These are phyloP conservation scores for Arremon aurantiirostris DNA, from an alignment of 2,797 vertebrate genomes.

Conservation along the genomic window DNA sequence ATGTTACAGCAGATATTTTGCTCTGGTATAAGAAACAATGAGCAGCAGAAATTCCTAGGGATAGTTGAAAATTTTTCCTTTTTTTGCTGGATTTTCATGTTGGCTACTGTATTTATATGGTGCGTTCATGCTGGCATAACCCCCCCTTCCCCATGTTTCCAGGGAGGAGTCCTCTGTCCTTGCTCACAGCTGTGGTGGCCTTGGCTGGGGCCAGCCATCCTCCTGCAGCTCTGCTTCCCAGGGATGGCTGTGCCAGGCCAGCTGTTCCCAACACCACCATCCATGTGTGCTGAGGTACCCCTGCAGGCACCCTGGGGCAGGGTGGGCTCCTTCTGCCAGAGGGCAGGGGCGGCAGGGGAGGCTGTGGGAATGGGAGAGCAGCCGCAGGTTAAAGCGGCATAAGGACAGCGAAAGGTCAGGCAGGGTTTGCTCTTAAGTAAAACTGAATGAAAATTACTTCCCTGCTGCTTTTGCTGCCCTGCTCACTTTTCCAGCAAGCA, in stretches of 20 bases:
- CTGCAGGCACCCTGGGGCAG: fast-evolving
- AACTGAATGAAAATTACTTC: neutral
- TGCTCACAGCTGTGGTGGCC: neutral
- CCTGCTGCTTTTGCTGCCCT: neutral
- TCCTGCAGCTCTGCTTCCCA: neutral
- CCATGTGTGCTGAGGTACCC: neutral
- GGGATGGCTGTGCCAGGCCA: neutral
- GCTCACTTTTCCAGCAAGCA: neutral
- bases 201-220: neutral
- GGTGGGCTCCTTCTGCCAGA: neutral
- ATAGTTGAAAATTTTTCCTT: neutral
- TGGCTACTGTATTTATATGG: neutral
- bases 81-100: neutral
- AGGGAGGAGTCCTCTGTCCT: neutral
- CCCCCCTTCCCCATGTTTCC: neutral
- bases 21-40: neutral
- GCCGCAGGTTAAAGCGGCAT: neutral
- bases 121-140: neutral
- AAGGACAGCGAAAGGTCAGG: neutral
- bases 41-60: neutral
- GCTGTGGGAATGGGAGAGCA: neutral
- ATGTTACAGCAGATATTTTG: neutral
- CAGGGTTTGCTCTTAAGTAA: neutral
- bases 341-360: neutral
- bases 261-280: neutral